These are phyloP conservation scores for Gymnoscelis rufifasciata DNA, from an alignment of 2,888 invertebrate species.

Conservation along the genomic window DNA sequence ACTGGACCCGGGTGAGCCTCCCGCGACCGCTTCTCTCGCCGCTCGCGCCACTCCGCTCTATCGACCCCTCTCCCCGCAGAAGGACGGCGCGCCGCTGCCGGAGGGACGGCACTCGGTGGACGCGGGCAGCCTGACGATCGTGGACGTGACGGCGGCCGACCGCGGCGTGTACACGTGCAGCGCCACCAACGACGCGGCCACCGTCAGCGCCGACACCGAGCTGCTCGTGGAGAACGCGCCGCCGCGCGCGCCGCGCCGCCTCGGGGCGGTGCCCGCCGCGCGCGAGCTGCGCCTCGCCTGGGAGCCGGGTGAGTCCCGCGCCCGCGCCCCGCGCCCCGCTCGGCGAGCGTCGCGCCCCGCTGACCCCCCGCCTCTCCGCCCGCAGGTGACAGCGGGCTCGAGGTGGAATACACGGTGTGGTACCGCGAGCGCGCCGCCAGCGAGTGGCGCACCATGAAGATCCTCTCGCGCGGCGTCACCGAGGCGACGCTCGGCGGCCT, in stretches of 20 bases:
- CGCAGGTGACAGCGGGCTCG: constrained; percentile 16
- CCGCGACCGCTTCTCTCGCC: constrained; percentile 31
- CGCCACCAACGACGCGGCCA: constrained; percentile 92
- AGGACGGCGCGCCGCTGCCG: constrained; percentile 86
- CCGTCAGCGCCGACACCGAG: constrained; percentile 88
- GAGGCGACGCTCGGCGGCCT: constrained; percentile 89
- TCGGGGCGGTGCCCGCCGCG: constrained; percentile 85
- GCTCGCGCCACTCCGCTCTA: background rate
- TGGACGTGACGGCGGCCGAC: constrained; percentile 89
- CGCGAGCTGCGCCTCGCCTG: constrained; percentile 88
- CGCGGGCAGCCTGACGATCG: constrained; percentile 90
- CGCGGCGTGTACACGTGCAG: constrained; percentile 91
- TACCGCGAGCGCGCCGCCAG: constrained; percentile 85
- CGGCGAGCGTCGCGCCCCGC: background rate
- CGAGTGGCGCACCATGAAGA: constrained; percentile 91
- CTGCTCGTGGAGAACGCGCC: constrained; percentile 90
- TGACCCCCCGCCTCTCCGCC: background rate
- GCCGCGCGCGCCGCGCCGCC: constrained; percentile 93
- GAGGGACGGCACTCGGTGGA: constrained; percentile 82
- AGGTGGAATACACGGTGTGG: constrained; percentile 90
- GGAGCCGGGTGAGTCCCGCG: constrained; percentile 81
- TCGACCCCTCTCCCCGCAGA: constrained; percentile 62
- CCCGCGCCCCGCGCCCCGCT: background rate
- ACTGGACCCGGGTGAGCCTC: constrained; percentile 19
- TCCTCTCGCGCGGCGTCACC: constrained; percentile 84